These are phyloP conservation scores for Oxyura jamaicensis DNA, from an alignment of 2,113 vertebrate species.

Conservation along the genomic window DNA sequence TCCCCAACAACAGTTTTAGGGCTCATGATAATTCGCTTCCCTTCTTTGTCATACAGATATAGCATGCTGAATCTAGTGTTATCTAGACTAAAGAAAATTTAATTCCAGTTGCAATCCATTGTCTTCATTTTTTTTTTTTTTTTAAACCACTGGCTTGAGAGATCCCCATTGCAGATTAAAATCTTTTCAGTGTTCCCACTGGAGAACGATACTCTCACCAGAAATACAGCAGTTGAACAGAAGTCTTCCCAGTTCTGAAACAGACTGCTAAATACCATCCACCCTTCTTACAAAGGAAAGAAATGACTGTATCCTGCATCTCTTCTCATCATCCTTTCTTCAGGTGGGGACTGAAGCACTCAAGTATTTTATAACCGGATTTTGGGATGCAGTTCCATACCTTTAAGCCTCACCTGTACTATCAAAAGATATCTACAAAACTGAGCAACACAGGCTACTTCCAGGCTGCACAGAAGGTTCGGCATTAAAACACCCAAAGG, in stretches of 20 bases:
- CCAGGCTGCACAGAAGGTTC: background rate
- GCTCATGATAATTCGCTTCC: constrained; percentile 20
- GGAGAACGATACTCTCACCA: background rate
- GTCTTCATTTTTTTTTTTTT: background rate
- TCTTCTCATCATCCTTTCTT: background rate
- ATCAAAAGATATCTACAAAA: background rate
- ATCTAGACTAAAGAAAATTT: constrained; percentile 18
- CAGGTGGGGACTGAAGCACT: background rate
- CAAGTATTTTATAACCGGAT: background rate
- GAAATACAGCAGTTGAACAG: background rate
- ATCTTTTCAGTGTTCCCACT: background rate
- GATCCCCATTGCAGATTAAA: background rate
- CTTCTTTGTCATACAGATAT: constrained; percentile 1
- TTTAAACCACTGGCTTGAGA: background rate
- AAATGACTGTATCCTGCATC: background rate
- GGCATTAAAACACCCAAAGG: background rate
- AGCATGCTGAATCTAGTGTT: background rate
- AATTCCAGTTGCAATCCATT: constrained; percentile 3
- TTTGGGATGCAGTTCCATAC: background rate
- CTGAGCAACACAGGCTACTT: background rate
- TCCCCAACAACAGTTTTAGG: constrained; percentile 28
- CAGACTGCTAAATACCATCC: background rate
- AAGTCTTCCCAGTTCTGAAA: background rate
- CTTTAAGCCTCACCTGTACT: background rate
- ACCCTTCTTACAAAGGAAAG: background rate